A percentile compares a stretch with the other conserved stretches of the same genome.
Evolutionary conservation across 2,888 invertebrate genomes (phyloP).

Genomic region (Autographa gamma): DNA sequence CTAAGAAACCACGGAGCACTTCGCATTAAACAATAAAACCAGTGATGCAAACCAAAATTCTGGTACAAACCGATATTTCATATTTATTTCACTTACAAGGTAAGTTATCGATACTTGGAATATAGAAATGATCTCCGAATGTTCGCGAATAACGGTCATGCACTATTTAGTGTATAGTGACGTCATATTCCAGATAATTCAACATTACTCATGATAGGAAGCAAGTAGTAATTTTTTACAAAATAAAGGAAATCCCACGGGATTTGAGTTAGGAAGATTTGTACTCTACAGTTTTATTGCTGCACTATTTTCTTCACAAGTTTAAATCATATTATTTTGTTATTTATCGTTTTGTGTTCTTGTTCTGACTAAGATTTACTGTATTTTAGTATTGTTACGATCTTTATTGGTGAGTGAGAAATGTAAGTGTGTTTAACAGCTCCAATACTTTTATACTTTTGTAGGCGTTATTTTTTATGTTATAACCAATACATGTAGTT

Average conservation of each 20-base stretch:
- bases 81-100: neutral
- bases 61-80: neutral
- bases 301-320: neutral
- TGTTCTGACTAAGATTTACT: neutral
- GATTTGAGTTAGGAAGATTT: neutral
- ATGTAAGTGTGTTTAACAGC: neutral
- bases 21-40: neutral
- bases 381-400: neutral
- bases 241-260: neutral
- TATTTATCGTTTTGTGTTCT: neutral
- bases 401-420: neutral
- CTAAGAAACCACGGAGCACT: too few species aligned
- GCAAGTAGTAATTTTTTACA: neutral
- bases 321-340: conserved; percentile 11
- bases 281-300: conserved; percentile 3
- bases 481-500: too few species aligned
- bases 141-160: neutral
- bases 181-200: neutral
- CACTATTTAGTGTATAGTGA: neutral
- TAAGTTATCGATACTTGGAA: neutral
- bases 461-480: too few species aligned
- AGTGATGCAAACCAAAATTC: neutral
- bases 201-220: neutral
- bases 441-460: too few species aligned
- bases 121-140: neutral